Evolutionary conservation across 2,113 vertebrate species (phyloP).

Genomic region (Nothobranchius kuhntae): DNA sequence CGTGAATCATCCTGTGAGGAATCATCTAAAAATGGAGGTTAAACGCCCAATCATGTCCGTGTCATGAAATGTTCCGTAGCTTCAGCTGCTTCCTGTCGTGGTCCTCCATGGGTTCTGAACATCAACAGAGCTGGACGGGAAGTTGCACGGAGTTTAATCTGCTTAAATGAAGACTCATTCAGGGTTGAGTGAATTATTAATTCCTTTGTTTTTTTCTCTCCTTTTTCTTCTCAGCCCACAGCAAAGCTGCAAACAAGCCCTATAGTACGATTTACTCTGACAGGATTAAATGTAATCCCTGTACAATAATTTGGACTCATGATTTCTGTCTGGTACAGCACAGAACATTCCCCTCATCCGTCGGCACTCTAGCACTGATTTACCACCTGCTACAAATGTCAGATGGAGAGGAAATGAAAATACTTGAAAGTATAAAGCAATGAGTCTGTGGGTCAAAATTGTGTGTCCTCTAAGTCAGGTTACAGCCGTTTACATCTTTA

Average conservation of each 20-base stretch:
- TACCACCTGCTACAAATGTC: background rate
- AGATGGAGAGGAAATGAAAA: background rate
- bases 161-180: constrained; percentile 29
- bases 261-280: constrained; percentile 22
- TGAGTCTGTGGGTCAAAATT: no score
- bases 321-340: constrained; percentile 4
- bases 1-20: no score
- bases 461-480: no score
- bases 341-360: background rate
- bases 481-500: no score
- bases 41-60: background rate
- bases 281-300: constrained; percentile 42
- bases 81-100: constrained; percentile 19
- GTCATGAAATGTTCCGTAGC: background rate
- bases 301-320: constrained; percentile 31
- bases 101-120: background rate
- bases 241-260: constrained; percentile 36
- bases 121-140: constrained; percentile 2
- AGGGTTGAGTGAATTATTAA: constrained; percentile 20
- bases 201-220: constrained; percentile 13
- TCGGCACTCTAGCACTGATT: background rate
- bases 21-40: no score
- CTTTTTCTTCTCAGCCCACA: background rate
- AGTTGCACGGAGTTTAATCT: constrained; percentile 41
- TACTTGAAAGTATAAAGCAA: background rate